Base-by-base conservation (phyloP, 2,113 vertebrate genomes). In the Callorhinus ursinus region DNA sequence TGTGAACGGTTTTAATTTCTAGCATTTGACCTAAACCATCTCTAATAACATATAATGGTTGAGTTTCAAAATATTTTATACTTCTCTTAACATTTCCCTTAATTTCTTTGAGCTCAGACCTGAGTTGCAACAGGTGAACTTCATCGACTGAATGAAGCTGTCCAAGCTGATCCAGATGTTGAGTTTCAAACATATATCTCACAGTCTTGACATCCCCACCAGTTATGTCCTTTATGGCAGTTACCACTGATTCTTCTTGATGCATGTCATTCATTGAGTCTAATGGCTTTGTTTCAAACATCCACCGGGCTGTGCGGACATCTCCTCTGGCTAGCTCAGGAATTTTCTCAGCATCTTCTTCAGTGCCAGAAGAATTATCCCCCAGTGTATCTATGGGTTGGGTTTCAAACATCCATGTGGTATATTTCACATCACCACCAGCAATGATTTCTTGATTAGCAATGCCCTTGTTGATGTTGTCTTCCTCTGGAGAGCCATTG, bases 351-450 rank as follows among this genome's bases (percentile, higher is more conserved):
- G 90, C 98, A 57, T 96, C 98, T 97, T 98, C 98, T 93, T 97
- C 85, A 9, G 96, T 98, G 53, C 65, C 96, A 36, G 96, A 90
- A 83, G 98, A 97, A 95, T 88, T 94, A 67, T 96, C 82, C 2
- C 97, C 84, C n/a, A 99, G 93, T 21, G 91, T 77, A 88, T 99
- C 99, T 18, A 99, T 99, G 19, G 99, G 98, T 71, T 99, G 99
- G 4, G 98, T 99, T 98, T 99, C 99, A 98, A 99, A 99, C 99
- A 99, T 99, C 99, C 99, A 99, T 13, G 99, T 98, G 42, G 99
- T 99, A 26, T 98, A 99, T 87, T 99, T 99, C 82, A 99, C 99
- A 88, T 99, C 99, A 74, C 99, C 99, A 71, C 98, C 98, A 67
- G 99, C 97, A 97, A 99, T 99, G 19, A 98, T 98, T 98, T 99